Evolutionary conservation across 2,797 vertebrate species (phyloP).

Genomic region (Cheirogaleus major): DNA sequence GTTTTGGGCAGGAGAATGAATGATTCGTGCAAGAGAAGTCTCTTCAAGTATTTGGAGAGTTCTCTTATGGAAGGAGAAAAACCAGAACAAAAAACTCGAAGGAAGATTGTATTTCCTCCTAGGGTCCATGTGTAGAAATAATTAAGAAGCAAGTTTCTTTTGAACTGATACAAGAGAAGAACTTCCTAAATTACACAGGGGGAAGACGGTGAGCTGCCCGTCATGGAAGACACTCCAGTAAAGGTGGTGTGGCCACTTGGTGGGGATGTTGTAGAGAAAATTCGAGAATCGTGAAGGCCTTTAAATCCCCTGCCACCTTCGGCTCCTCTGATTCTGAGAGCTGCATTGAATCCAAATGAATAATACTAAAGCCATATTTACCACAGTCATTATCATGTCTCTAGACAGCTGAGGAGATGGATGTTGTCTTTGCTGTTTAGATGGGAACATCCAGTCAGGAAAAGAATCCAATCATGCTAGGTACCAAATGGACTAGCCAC

Average conservation of each 20-base stretch:
- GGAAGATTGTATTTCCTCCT: background rate
- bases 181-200: background rate
- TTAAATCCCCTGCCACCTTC: background rate
- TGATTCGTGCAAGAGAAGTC: background rate
- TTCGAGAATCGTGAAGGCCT: background rate
- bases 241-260: conserved; percentile 36
- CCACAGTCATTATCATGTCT: conserved; percentile 19
- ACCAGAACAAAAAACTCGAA: background rate
- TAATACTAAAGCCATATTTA: conserved; percentile 12
- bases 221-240: background rate
- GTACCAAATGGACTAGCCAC: conserved; percentile 34
- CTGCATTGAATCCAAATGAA: conserved; percentile 40
- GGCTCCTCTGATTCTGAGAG: conserved; percentile 27
- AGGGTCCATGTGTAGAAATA: background rate
- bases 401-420: conserved; percentile 38
- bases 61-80: background rate
- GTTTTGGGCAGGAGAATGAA: background rate
- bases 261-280: conserved; percentile 66
- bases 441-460: conserved; percentile 38
- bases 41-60: background rate
- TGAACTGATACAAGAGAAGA: background rate
- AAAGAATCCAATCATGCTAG: conserved; percentile 38
- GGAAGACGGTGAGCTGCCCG: background rate
- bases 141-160: background rate
- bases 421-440: conserved; percentile 57